A percentile compares a stretch with the other conserved stretches of the same genome.
Evolutionary conservation across 2,797 vertebrate genomes (phyloP).

Genomic region (Lophius americanus): DNA sequence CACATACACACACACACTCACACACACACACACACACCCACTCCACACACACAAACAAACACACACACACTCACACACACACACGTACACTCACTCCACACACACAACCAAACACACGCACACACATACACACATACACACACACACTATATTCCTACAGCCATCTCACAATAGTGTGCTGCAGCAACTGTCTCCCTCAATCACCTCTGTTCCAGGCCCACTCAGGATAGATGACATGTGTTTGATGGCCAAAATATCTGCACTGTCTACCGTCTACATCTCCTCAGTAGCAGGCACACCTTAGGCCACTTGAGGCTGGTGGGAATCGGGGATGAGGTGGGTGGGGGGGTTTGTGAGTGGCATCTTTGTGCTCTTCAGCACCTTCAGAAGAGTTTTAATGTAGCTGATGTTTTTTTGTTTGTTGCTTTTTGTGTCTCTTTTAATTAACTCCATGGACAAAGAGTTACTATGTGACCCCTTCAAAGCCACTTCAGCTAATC

Average conservation of each 20-base stretch:
- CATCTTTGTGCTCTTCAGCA: slow-evolving; percentile 68
- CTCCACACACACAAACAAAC: slow-evolving; percentile 15
- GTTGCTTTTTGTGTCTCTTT: slow-evolving; percentile 64
- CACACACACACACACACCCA: slow-evolving; percentile 21
- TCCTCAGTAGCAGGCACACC: slow-evolving; percentile 54
- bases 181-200: slow-evolving; percentile 72
- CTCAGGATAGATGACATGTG: slow-evolving; percentile 73
- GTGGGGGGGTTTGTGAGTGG: slow-evolving; percentile 43
- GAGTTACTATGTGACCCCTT: slow-evolving; percentile 59
- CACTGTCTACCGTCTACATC: slow-evolving; percentile 64
- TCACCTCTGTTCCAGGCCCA: slow-evolving; percentile 72
- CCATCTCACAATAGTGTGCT: slow-evolving; percentile 60
- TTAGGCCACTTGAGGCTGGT: slow-evolving; percentile 22
- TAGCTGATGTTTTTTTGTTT: slow-evolving; percentile 76
- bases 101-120: background rate
- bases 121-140: background rate
- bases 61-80: background rate
- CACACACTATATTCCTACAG: too few relatives aligned
- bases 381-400: slow-evolving; percentile 69
- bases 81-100: background rate
- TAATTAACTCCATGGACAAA: slow-evolving; percentile 70
- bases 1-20: too few relatives aligned
- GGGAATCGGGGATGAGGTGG: background rate
- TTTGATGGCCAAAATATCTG: slow-evolving; percentile 78
- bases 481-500: slow-evolving; percentile 74